phyloP scores from a whole-genome alignment of 2,888 invertebrate genomes.

The Nipponacmea schrenckii region DNA sequence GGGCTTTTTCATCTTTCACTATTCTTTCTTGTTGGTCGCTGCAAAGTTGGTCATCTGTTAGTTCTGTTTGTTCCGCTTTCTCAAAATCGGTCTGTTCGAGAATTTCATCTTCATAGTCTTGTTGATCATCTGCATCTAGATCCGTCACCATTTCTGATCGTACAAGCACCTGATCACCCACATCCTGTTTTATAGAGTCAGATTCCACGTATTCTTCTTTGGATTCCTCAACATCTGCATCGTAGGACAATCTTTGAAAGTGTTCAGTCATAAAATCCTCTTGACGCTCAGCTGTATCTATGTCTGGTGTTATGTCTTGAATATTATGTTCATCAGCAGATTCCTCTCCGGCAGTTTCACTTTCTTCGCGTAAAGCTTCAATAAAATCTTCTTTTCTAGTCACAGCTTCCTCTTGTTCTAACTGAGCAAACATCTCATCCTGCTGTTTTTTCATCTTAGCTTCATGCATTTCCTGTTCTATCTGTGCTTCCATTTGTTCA shows the following conservation, averaged over 20 bases:
- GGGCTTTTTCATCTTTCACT: neutral
- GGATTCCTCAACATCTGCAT: conserved; percentile 20
- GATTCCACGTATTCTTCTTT: conserved; percentile 13
- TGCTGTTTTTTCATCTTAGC: conserved; percentile 9
- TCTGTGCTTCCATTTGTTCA: conserved; percentile 9
- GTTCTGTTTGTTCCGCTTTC: conserved; percentile 8
- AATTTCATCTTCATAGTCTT: conserved; percentile 11
- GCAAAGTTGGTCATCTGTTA: conserved; percentile 1
- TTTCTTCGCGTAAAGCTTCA: conserved; percentile 12
- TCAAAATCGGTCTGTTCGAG: conserved; percentile 23
- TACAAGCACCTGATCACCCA: too few species aligned
- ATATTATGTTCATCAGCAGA: conserved; percentile 10
- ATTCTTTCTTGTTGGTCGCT: neutral
- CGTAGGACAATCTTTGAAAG: neutral
- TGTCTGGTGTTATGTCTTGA: conserved; percentile 10
- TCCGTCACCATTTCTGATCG: conserved; percentile 5
- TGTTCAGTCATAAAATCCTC: neutral
- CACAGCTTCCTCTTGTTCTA: neutral
- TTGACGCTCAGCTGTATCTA: conserved; percentile 1
- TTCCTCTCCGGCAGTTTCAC: conserved; percentile 12
- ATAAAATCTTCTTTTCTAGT: conserved; percentile 11
- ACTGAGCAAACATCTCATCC: neutral
- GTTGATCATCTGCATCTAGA: conserved; percentile 6
- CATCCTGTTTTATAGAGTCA: neutral
- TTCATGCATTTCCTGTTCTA: conserved; percentile 10